Conservation (phyloP, 2,888 invertebrate species). For the Agrochola macilenta region DNA sequence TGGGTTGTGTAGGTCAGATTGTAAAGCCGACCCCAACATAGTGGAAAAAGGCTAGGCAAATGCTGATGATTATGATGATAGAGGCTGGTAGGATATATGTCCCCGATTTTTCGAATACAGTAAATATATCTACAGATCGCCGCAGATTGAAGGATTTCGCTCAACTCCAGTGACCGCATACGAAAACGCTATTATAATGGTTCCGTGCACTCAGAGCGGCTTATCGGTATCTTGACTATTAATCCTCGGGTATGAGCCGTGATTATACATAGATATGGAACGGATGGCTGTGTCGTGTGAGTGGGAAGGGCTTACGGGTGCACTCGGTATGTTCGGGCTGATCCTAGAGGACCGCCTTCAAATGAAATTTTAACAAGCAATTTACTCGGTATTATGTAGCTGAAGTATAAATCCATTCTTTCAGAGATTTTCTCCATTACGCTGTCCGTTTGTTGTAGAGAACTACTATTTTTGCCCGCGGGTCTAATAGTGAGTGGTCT, state of each 20-base stretch:
- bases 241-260: slow-evolving; percentile 13
- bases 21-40: no score
- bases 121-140: no score
- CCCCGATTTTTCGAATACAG: background rate
- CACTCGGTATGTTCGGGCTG: background rate
- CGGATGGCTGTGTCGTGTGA: background rate
- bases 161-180: slow-evolving; percentile 2
- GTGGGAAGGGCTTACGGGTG: background rate
- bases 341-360: background rate
- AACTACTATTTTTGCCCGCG: background rate
- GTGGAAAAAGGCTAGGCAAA: no score
- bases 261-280: slow-evolving; percentile 10
- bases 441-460: background rate
- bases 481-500: background rate
- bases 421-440: background rate
- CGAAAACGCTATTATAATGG: slow-evolving; percentile 19
- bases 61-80: no score
- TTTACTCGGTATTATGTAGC: background rate
- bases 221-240: slow-evolving; percentile 13
- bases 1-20: no score
- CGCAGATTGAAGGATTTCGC: background rate
- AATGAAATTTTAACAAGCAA: slow-evolving; percentile 10
- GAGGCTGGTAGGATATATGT: background rate
- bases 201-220: slow-evolving; percentile 6
- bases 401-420: background rate